Evolutionary conservation across 35 echinoderm and acorn worm genomes (phyloP).

Genomic region (Amphiura filiformis): DNA sequence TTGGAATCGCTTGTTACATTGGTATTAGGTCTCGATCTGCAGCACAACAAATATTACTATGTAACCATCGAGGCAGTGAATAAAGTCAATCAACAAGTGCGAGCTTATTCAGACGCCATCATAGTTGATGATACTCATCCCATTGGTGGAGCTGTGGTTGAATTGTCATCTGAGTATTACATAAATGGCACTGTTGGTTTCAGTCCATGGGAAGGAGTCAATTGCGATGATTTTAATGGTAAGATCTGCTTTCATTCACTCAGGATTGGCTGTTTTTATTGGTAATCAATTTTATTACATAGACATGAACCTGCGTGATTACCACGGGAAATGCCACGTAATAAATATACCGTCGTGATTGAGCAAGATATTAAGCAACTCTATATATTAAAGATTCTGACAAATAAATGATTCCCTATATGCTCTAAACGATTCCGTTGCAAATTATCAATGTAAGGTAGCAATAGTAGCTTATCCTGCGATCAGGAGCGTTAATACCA

Average conservation of each 20-base stretch:
- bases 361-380: too few relatives aligned
- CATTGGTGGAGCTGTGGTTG: constrained; percentile 17
- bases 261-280: too few relatives aligned
- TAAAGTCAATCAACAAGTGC: neutral
- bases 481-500: too few relatives aligned
- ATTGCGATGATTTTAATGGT: neutral
- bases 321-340: too few relatives aligned
- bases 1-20: neutral
- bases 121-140: constrained; percentile 40
- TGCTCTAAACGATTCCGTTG: too few relatives aligned
- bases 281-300: too few relatives aligned
- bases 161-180: constrained; percentile 3
- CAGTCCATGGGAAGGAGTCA: neutral
- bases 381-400: too few relatives aligned
- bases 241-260: neutral
- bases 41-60: neutral
- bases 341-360: too few relatives aligned
- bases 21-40: neutral
- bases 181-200: neutral
- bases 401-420: too few relatives aligned
- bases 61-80: constrained; percentile 23
- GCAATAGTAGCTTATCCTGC: too few relatives aligned
- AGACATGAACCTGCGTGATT: too few relatives aligned
- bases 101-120: constrained; percentile 23
- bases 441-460: too few relatives aligned